phyloP scores from a whole-genome alignment of 1,140 invertebrate species.

The Drosophila malerkotliana region DNA sequence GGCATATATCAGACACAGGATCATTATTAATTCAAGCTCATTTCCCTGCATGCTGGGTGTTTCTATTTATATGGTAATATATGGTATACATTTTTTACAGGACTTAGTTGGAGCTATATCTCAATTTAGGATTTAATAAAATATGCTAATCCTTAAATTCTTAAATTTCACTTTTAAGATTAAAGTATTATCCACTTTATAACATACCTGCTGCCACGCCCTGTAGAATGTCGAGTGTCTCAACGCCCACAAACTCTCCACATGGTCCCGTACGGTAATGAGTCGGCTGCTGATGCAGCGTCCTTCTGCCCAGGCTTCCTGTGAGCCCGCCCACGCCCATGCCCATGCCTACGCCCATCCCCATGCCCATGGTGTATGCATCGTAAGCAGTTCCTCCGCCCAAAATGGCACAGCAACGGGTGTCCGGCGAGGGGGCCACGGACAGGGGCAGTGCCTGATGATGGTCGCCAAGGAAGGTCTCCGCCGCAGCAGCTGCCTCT shows the following conservation, averaged over 20 bases:
- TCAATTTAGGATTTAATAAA: too few species aligned
- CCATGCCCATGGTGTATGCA: constrained; percentile 40
- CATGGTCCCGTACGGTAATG: constrained; percentile 47
- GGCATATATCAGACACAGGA: background rate
- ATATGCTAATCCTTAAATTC: background rate
- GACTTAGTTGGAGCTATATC: too few species aligned
- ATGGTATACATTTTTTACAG: background rate
- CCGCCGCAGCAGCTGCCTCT: constrained; percentile 38
- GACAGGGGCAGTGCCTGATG: constrained; percentile 60
- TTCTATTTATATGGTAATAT: background rate
- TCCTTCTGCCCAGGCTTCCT: constrained; percentile 67
- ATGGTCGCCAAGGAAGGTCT: constrained; percentile 65
- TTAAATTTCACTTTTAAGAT: background rate
- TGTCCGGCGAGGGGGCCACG: constrained; percentile 72
- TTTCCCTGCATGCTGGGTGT: background rate
- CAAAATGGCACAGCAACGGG: constrained; percentile 69
- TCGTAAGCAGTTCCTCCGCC: constrained; percentile 50
- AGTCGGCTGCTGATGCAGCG: constrained; percentile 52
- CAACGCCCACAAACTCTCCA: constrained; percentile 75
- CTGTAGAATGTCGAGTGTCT: constrained; percentile 80
- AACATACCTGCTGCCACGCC: constrained; percentile 75
- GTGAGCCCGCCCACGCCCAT: constrained; percentile 46
- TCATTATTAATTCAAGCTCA: constrained; percentile 27
- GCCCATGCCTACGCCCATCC: constrained; percentile 21
- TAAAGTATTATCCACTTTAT: background rate